Evolutionary conservation across 2,797 vertebrate genomes (phyloP).

Genomic region (Sebastes dallii): DNA sequence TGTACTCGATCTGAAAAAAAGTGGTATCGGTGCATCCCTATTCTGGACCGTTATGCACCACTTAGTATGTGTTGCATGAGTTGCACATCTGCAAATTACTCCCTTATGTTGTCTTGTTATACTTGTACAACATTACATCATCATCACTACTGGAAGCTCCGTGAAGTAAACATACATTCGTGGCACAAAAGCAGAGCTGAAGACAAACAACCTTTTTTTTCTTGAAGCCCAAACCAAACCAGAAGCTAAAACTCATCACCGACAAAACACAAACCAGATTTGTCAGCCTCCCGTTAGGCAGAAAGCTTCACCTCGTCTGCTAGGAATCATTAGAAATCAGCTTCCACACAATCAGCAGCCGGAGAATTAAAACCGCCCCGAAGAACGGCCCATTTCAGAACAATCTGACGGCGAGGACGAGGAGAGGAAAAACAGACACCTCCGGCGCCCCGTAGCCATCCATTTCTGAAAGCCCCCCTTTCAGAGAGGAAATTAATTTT

Average conservation of each 20-base stretch:
- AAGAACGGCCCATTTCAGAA: constrained; percentile 45
- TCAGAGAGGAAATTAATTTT: constrained; percentile 69
- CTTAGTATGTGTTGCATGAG: no score
- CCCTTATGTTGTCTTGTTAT: no score
- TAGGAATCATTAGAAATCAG: constrained; percentile 35
- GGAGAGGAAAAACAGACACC: background rate
- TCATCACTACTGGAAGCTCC: background rate
- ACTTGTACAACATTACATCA: no score
- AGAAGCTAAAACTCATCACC: background rate
- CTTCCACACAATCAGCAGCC: constrained; percentile 40
- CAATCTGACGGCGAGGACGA: constrained; percentile 29
- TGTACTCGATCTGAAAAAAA: no score
- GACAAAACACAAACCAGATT: background rate
- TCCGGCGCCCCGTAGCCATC: constrained; percentile 23
- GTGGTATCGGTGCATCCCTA: no score
- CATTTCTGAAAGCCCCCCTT: constrained; percentile 52
- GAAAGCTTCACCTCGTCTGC: background rate
- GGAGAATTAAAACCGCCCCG: constrained; percentile 33
- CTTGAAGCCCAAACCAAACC: background rate
- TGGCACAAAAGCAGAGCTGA: background rate
- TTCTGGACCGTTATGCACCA: no score
- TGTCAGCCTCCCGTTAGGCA: background rate
- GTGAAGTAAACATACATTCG: background rate
- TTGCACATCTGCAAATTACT: no score
- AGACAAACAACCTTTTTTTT: background rate